A percentile compares a stretch with the other conserved stretches of the same genome.
These are phyloP conservation scores for Coptotermes formosanus DNA, from an alignment of 1,140 invertebrate species.

Conservation along the genomic window DNA sequence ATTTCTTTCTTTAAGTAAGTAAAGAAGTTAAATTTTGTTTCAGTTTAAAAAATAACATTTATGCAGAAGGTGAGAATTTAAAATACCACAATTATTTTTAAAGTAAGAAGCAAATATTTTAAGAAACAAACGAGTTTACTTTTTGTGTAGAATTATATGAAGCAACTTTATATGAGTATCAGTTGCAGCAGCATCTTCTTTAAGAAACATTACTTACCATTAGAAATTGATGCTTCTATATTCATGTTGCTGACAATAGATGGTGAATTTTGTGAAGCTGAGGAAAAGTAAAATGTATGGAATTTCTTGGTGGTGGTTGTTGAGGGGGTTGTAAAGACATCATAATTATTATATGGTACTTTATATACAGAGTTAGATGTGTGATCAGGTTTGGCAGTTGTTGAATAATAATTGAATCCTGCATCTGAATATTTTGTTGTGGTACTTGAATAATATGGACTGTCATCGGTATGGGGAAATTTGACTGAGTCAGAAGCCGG, in stretches of 20 bases:
- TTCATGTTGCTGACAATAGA: neutral
- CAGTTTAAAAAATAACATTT: neutral
- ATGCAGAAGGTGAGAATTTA: neutral
- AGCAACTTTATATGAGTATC: neutral
- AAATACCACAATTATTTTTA: neutral
- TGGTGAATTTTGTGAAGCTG: conserved; percentile 25
- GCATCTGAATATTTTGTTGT: conserved; percentile 28
- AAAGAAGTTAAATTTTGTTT: neutral
- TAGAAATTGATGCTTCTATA: neutral
- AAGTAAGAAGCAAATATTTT: neutral
- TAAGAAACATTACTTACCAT: conserved; percentile 20
- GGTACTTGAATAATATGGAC: conserved; percentile 13
- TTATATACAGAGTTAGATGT: neutral
- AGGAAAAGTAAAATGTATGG: neutral
- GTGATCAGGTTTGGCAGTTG: neutral
- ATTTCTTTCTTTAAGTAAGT: neutral
- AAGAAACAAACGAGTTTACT: neutral
- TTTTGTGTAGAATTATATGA: conserved; percentile 3
- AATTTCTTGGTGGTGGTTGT: neutral
- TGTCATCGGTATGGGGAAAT: conserved; percentile 11
- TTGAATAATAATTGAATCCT: neutral
- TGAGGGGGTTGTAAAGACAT: neutral
- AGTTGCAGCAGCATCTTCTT: neutral
- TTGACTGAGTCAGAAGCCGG: neutral
- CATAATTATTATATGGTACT: neutral